These are phyloP conservation scores for Sandelia bainsii DNA, from an alignment of 2,797 vertebrate genomes.

Conservation along the genomic window DNA sequence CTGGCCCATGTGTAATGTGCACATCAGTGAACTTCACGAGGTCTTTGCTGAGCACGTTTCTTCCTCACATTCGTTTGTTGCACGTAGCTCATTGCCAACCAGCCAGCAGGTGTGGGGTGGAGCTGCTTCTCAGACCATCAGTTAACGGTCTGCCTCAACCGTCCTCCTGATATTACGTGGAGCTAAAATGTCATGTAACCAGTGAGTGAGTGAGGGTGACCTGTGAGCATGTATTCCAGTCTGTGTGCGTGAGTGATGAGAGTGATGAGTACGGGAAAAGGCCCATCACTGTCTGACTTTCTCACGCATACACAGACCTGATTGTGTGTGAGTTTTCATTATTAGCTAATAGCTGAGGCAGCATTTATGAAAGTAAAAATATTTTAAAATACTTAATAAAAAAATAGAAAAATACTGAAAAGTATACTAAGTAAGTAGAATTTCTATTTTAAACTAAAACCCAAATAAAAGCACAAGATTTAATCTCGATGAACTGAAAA, in stretches of 20 bases:
- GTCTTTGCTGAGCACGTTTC: background rate
- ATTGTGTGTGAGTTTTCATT: background rate
- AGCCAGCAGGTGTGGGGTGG: conserved; percentile 71
- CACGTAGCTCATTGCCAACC: conserved; percentile 29
- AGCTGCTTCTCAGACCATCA: conserved; percentile 53
- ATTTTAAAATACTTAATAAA: background rate
- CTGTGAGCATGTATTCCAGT: background rate
- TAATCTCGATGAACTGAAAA: no score
- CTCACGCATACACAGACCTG: conserved; percentile 25
- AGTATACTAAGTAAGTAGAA: background rate
- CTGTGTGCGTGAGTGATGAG: conserved; percentile 7
- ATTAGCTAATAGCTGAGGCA: background rate
- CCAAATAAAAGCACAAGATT: no score
- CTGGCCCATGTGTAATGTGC: conserved; percentile 10
- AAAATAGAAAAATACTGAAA: background rate
- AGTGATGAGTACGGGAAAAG: conserved; percentile 30
- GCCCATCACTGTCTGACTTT: background rate
- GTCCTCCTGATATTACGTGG: conserved; percentile 82
- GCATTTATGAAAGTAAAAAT: background rate
- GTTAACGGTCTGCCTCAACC: conserved; percentile 68
- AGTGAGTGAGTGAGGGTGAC: background rate
- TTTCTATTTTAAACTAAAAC: background rate
- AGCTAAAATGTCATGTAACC: conserved; percentile 43
- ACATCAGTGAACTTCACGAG: conserved; percentile 11
- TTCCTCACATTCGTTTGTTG: conserved; percentile 31